Conservation (phyloP, 2,888 invertebrate genomes). For the Hirtodrosophila confusa region DNA sequence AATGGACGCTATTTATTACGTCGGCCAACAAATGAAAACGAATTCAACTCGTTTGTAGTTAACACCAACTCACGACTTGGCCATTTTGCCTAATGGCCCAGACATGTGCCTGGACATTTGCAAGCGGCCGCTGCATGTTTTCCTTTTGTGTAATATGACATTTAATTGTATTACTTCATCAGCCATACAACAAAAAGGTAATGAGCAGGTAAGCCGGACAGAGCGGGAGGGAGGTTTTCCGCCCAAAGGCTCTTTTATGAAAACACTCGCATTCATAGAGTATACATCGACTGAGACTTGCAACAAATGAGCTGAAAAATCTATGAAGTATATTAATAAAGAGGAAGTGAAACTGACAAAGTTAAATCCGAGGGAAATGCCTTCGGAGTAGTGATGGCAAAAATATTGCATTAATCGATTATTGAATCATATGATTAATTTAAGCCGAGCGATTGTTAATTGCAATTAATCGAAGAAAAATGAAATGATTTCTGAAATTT, state of each 20-base stretch:
- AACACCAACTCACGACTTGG: constrained; percentile 71
- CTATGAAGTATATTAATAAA: background rate
- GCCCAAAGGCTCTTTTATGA: constrained; percentile 2
- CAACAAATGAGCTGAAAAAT: constrained; percentile 3
- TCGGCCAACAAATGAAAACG: constrained; percentile 57
- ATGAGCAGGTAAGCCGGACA: constrained; percentile 13
- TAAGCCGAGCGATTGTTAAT: no score
- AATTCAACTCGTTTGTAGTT: constrained; percentile 62
- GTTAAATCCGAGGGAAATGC: background rate
- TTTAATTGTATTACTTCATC: constrained; percentile 73
- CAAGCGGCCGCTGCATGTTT: constrained; percentile 30
- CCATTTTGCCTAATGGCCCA: constrained; percentile 65
- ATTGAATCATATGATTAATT: no score
- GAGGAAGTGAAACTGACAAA: no score
- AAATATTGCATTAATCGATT: no score
- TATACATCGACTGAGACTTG: background rate
- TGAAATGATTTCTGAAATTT: no score
- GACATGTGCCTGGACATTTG: constrained; percentile 53
- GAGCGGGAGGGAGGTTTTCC: background rate
- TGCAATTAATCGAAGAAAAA: no score
- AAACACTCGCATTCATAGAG: background rate
- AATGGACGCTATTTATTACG: constrained; percentile 46
- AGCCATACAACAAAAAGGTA: constrained; percentile 17
- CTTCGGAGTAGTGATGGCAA: no score
- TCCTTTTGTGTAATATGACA: constrained; percentile 54